Evolutionary conservation across 2,113 vertebrate species (phyloP).

Genomic region (Zosterops hypoxanthus): DNA sequence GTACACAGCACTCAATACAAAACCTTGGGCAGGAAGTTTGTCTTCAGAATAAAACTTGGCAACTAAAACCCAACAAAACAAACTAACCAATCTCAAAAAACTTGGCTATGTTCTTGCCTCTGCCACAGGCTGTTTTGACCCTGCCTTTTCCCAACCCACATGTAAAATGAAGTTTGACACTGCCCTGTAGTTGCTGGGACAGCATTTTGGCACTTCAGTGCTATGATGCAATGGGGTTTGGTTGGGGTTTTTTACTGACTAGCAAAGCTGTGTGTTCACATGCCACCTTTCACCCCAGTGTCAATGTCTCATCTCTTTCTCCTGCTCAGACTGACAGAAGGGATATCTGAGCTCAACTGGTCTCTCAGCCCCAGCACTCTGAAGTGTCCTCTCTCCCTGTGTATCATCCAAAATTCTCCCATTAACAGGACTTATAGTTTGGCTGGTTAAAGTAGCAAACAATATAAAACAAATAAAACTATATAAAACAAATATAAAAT

Average conservation of each 20-base stretch:
- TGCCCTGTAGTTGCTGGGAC: fast-evolving
- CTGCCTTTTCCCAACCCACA: neutral
- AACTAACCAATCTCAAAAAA: neutral
- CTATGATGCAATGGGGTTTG: neutral
- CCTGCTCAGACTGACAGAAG: neutral
- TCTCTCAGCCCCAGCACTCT: neutral
- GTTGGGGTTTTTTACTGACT: neutral
- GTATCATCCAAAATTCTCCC: neutral
- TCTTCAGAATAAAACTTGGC: neutral
- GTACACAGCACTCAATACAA: neutral
- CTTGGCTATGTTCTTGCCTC: neutral
- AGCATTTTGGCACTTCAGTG: neutral
- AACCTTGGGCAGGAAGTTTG: neutral
- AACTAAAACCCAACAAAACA: neutral
- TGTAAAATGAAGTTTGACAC: neutral
- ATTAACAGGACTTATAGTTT: neutral
- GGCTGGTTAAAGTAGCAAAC: neutral
- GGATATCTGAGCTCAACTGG: fast-evolving
- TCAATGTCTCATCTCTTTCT: neutral
- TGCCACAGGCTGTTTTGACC: neutral
- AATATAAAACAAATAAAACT: neutral
- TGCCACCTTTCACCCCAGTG: neutral
- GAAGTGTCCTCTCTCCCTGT: neutral
- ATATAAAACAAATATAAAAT: neutral
- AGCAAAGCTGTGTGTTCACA: neutral